These are phyloP conservation scores for Cathartes aura DNA, from an alignment of 2,113 vertebrate genomes.

Conservation along the genomic window DNA sequence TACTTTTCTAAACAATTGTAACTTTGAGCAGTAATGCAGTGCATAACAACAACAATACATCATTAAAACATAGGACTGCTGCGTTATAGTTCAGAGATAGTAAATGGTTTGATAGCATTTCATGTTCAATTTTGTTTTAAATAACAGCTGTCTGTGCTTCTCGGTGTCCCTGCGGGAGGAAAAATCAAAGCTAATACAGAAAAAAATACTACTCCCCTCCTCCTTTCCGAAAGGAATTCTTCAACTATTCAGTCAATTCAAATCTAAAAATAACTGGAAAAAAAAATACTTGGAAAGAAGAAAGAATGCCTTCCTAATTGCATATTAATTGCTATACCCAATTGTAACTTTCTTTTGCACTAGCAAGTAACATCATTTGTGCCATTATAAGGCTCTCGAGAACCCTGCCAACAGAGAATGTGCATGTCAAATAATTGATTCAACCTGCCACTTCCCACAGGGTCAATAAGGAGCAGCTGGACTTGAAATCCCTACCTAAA, in stretches of 20 bases:
- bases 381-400: conserved; percentile 17
- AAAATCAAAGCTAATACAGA: conserved; percentile 30
- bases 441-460: conserved; percentile 38
- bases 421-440: conserved; percentile 22
- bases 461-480: conserved; percentile 50
- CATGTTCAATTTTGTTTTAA: conserved; percentile 19
- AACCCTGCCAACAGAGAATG: conserved; percentile 19
- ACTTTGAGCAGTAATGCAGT: neutral
- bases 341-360: conserved; percentile 36
- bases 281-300: conserved; percentile 6
- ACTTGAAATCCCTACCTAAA: conserved; percentile 45
- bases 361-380: conserved; percentile 22
- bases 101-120: neutral
- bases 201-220: neutral
- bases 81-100: neutral
- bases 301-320: conserved; percentile 51
- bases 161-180: neutral
- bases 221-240: conserved; percentile 4
- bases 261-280: conserved; percentile 38
- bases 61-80: neutral
- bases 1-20: neutral
- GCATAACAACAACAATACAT: neutral
- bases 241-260: conserved; percentile 21
- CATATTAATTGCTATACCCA: conserved; percentile 36
- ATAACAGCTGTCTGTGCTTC: conserved; percentile 13